Conservation (phyloP, 2,888 invertebrate species). For the Nymphalis polychloros region DNA sequence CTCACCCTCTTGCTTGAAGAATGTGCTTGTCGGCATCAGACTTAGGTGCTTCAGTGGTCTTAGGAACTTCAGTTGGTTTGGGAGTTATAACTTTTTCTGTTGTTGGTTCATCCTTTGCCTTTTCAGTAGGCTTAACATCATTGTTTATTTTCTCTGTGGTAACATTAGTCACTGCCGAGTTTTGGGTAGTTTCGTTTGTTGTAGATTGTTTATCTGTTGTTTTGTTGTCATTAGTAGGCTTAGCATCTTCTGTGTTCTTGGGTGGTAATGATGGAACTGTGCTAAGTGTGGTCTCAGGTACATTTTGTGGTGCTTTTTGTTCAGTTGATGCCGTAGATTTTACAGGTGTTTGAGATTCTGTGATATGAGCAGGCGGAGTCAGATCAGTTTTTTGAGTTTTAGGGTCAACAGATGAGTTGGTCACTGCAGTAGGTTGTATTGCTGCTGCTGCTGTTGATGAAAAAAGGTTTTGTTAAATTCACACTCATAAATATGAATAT, state of each 20-base stretch:
- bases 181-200: constrained; percentile 35
- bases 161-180: constrained; percentile 12
- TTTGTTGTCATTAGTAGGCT: constrained; percentile 36
- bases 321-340: constrained; percentile 9
- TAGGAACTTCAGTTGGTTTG: constrained; percentile 44
- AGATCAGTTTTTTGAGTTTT: neutral
- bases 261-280: constrained; percentile 15
- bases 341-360: neutral
- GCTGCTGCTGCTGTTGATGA: neutral
- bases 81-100: constrained; percentile 31
- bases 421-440: neutral
- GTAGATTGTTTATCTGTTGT: constrained; percentile 41
- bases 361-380: constrained; percentile 4
- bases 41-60: constrained; percentile 45
- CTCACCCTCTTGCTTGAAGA: constrained; percentile 62
- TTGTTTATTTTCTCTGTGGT: constrained; percentile 28
- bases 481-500: neutral
- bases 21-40: constrained; percentile 43
- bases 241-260: constrained; percentile 8
- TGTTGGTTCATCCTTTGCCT: constrained; percentile 36
- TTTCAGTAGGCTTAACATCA: constrained; percentile 33
- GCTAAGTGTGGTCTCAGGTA: constrained; percentile 12
- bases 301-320: neutral
- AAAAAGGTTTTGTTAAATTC: neutral
- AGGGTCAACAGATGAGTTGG: neutral